phyloP scores from a whole-genome alignment of 2,888 invertebrate species.

The Uropetala carovei region DNA sequence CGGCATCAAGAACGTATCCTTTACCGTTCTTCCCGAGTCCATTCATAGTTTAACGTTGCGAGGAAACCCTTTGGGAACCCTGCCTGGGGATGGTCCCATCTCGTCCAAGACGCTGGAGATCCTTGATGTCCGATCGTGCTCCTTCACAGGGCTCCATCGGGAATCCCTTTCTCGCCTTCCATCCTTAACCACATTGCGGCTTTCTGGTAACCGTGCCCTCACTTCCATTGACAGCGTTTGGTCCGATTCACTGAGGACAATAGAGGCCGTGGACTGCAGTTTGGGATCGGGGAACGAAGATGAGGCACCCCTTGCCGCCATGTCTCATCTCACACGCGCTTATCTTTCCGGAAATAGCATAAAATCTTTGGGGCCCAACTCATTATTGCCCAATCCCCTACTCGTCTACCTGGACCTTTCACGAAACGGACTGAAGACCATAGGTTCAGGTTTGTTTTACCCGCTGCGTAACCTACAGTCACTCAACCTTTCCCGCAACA shows the following conservation, averaged over 20 bases:
- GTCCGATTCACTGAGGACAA: slow-evolving; percentile 21
- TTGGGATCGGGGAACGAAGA: slow-evolving; percentile 6
- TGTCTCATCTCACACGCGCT: not conserved
- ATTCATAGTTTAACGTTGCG: not conserved
- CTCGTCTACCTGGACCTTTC: slow-evolving; percentile 35
- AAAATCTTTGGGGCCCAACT: not conserved
- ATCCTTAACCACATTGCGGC: not conserved
- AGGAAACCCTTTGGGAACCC: not conserved
- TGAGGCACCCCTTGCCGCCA: slow-evolving; percentile 18
- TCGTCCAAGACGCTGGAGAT: not conserved
- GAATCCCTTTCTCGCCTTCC: not conserved
- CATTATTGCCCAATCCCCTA: not conserved
- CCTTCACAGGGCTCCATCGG: not conserved
- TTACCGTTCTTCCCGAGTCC: not conserved
- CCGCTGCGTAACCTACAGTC: not conserved
- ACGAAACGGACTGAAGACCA: not conserved
- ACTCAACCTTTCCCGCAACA: slow-evolving; percentile 29
- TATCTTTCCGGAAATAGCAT: slow-evolving; percentile 35
- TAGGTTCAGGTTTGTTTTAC: not conserved
- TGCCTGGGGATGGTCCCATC: not conserved
- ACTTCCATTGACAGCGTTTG: slow-evolving; percentile 5
- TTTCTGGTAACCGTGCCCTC: slow-evolving; percentile 22
- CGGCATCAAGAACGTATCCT: not conserved
- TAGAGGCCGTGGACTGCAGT: slow-evolving; percentile 31
- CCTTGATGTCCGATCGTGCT: slow-evolving; percentile 1